A percentile compares a stretch with the other conserved stretches of the same genome.
These are phyloP conservation scores for Eupithecia exiguata DNA, from an alignment of 2,888 invertebrate species.

Conservation along the genomic window DNA sequence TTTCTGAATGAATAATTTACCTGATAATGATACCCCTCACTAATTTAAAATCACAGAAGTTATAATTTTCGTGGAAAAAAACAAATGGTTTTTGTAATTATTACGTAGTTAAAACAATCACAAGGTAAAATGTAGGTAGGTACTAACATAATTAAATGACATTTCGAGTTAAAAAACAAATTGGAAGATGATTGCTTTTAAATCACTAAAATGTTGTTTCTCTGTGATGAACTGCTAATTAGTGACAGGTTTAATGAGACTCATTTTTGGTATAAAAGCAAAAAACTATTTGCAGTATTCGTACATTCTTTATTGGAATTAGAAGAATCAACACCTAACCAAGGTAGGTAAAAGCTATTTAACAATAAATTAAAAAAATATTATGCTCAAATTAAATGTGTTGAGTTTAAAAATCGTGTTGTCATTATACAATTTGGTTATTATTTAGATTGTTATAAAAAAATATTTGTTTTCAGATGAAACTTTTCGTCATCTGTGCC, in stretches of 20 bases:
- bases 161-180: neutral
- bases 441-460: no score
- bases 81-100: neutral
- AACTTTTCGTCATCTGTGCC: conserved; percentile 41
- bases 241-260: neutral
- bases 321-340: neutral
- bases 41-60: neutral
- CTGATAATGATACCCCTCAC: no score
- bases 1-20: no score
- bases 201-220: neutral
- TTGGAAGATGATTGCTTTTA: neutral
- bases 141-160: neutral
- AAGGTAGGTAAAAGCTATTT: neutral
- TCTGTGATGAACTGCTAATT: neutral
- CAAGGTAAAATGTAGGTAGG: neutral
- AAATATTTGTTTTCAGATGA: conserved; percentile 57
- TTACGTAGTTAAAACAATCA: neutral
- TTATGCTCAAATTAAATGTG: neutral
- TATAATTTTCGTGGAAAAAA: neutral
- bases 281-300: neutral
- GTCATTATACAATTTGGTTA: neutral
- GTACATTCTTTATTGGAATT: neutral
- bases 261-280: neutral
- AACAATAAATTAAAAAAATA: neutral
- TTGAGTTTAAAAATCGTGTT: neutral